Percentiles rank a stretch among this genome's conserved stretches.
Evolutionary conservation across 1,140 invertebrate species (phyloP).

Genomic region (Acromyrmex heyeri): DNA sequence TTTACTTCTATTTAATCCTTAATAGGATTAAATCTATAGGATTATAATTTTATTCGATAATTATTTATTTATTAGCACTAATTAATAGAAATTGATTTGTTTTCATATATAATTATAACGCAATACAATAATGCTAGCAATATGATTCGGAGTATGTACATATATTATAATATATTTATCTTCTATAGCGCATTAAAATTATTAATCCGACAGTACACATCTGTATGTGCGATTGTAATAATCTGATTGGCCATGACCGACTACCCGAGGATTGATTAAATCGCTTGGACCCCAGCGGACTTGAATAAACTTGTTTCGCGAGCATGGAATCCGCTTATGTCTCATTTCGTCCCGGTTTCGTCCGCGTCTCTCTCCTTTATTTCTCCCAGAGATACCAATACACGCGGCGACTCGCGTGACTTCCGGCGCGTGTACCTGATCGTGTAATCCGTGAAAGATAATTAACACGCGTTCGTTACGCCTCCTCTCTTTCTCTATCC

Average conservation of each 20-base stretch:
- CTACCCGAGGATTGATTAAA: conserved; percentile 48
- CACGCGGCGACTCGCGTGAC: conserved; percentile 57
- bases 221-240: conserved; percentile 38
- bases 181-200: conserved; percentile 26
- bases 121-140: not conserved
- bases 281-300: conserved; percentile 18
- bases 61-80: conserved; percentile 10
- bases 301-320: conserved; percentile 56
- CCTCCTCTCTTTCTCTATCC: conserved; percentile 27
- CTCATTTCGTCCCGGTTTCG: conserved; percentile 45
- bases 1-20: not conserved
- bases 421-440: conserved; percentile 70
- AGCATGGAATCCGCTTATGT: conserved; percentile 55
- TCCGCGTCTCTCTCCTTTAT: conserved; percentile 52
- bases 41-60: not conserved
- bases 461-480: conserved; percentile 64
- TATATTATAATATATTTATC: conserved; percentile 16
- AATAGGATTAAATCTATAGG: not conserved
- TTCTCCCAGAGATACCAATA: conserved; percentile 52
- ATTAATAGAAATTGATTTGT: not conserved
- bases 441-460: conserved; percentile 71
- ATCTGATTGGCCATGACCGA: conserved; percentile 51
- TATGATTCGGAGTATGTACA: not conserved
- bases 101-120: not conserved
- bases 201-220: conserved; percentile 34